Evolutionary conservation across 2,113 vertebrate species (phyloP).

Genomic region (Vulpes ferrilata): DNA sequence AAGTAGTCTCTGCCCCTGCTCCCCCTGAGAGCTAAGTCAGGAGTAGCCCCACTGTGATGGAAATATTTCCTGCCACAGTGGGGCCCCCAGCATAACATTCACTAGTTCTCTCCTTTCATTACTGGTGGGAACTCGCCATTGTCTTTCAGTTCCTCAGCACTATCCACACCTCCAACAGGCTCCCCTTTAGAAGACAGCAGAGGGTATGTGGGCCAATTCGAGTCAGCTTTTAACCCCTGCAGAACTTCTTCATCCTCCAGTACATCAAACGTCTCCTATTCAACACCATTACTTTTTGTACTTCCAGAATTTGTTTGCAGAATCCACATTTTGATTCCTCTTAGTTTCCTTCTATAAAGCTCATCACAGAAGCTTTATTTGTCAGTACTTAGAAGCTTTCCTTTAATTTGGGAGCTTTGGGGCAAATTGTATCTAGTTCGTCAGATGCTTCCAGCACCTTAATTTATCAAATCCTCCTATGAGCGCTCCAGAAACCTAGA

Average conservation of each 20-base stretch:
- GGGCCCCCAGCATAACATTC: background rate
- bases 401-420: conserved; percentile 92
- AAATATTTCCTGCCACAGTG: background rate
- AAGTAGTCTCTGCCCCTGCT: background rate
- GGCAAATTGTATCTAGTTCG: conserved; percentile 93
- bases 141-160: conserved; percentile 89
- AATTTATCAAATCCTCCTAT: conserved; percentile 95
- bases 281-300: conserved; percentile 89
- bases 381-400: conserved; percentile 93
- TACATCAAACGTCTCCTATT: conserved; percentile 90
- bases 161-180: conserved; percentile 95
- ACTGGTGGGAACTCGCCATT: background rate
- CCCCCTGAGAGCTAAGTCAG: background rate
- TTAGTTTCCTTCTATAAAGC: conserved; percentile 98
- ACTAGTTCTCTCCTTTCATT: background rate
- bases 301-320: conserved; percentile 95
- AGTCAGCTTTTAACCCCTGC: conserved; percentile 94
- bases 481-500: conserved; percentile 95
- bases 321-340: conserved; percentile 95
- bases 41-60: background rate
- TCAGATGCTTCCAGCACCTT: conserved; percentile 95
- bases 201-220: conserved; percentile 97
- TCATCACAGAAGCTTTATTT: conserved; percentile 94
- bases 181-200: conserved; percentile 96
- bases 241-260: conserved; percentile 90